Base-by-base conservation (phyloP, 1,140 invertebrate species). In the Oryzaephilus surinamensis region DNA sequence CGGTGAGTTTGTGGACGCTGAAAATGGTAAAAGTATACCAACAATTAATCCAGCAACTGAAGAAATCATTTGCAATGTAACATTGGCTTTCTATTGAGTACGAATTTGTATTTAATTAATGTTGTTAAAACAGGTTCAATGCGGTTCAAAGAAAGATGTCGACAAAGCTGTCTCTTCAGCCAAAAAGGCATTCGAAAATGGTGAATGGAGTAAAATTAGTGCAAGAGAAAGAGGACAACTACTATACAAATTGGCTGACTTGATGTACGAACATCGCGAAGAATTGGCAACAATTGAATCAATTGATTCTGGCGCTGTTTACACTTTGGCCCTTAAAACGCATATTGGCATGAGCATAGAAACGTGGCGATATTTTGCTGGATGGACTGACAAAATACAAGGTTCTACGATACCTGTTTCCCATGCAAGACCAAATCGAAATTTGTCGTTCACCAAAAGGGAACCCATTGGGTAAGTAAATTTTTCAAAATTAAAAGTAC, bases 291-390 rank as follows among this genome's bases (percentile, higher is more conserved):
- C 90, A 1, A 78, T 97, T 5, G 92, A 97, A 57, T 79, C 78
- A 0, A 71, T 96, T 4, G 93, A 97, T 60, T 92, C 89, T 0
- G 93, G 93, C 4, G 93, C 92, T 1, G 92, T 97, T 0, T 97
- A 96, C 60, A 96, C 93, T 0, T 65, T 97, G 15, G 92, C 93
- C 0, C 54, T 97, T 5, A 97, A 97, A 58, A 97, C 93, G 0
- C 93, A 93, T 57, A 64, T 94, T 5, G 89, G 89, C 14, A 94
- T 94, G 88, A 90, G 85, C 1, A 91, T 94, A 26, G 88, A 93
- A 48, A 89, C 85, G 0, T 93, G 85, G 85, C 65, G 84, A 7
- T 94, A 93, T 53, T 93, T 90, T 61, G 87, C 91, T 10, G 91
- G 93, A 2, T 96, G 88, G 84, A 82, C 87, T 29, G 92, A 96